phyloP scores from a whole-genome alignment of 2,113 vertebrate genomes.

The Excalfactoria chinensis region DNA sequence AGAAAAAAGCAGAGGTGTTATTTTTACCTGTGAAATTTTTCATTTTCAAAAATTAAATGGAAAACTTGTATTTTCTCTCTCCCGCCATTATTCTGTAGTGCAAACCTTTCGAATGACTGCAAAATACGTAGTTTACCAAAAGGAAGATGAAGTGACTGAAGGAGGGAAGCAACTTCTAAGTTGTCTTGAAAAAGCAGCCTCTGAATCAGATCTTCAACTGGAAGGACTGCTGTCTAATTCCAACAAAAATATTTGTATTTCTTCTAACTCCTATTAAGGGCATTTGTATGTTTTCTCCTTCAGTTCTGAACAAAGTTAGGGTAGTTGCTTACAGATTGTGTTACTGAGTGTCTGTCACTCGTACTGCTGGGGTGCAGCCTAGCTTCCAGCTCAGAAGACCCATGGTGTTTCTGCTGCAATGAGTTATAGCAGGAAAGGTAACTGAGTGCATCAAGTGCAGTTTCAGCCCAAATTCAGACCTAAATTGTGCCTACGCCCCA shows the following conservation, averaged over 20 bases:
- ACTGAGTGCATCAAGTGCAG: background rate
- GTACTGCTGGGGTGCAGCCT: background rate
- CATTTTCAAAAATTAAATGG: background rate
- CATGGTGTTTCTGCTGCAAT: background rate
- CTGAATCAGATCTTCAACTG: background rate
- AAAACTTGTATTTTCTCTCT: background rate
- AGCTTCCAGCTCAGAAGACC: background rate
- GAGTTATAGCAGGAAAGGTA: background rate
- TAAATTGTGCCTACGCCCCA: background rate
- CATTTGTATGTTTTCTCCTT: background rate
- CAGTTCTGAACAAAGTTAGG: background rate
- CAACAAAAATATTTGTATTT: background rate
- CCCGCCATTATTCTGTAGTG: background rate
- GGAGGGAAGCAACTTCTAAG: background rate
- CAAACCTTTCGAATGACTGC: background rate
- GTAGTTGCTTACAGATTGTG: background rate
- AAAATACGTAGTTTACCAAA: background rate
- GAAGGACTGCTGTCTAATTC: background rate
- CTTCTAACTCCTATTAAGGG: rapidly evolving
- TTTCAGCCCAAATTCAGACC: background rate
- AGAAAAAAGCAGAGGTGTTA: background rate
- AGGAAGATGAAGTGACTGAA: background rate
- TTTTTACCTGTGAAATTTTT: background rate
- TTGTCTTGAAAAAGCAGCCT: background rate
- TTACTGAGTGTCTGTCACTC: background rate